Evolutionary conservation across 2,888 invertebrate species (phyloP).

Genomic region (Eustalomyia histrio): DNA sequence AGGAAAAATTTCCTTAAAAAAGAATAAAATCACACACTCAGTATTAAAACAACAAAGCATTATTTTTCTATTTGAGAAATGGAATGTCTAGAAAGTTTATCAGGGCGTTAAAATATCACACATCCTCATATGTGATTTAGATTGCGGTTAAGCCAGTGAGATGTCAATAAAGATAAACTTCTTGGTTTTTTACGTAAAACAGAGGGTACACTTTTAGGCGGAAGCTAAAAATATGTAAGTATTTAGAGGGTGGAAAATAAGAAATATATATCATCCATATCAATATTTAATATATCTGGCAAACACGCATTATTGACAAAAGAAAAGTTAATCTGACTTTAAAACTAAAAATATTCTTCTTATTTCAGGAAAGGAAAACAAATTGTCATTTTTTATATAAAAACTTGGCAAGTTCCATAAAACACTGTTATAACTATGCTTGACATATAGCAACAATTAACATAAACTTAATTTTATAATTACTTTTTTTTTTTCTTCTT

Average conservation of each 20-base stretch:
- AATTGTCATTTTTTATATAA: not conserved
- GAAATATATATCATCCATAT: too few relatives aligned
- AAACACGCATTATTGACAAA: too few relatives aligned
- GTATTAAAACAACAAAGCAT: conserved; percentile 22
- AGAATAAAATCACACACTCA: conserved; percentile 9
- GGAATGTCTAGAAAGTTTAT: conserved; percentile 50
- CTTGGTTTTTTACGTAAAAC: not conserved
- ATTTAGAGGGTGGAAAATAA: not conserved
- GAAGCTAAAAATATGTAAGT: not conserved
- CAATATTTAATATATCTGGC: too few relatives aligned
- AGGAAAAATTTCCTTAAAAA: conserved; percentile 33
- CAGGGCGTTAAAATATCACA: conserved; percentile 35
- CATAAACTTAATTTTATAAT: conserved; percentile 53
- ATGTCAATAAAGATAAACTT: conserved; percentile 65
- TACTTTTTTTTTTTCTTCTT: conserved; percentile 31
- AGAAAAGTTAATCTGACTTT: too few relatives aligned
- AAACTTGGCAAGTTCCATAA: conserved; percentile 13
- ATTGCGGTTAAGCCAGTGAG: conserved; percentile 57
- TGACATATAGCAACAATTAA: conserved; percentile 39
- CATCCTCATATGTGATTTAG: conserved; percentile 39
- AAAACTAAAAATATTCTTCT: too few relatives aligned
- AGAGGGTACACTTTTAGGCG: conserved; percentile 14
- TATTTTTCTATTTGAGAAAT: conserved; percentile 22
- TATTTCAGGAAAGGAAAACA: too few relatives aligned
- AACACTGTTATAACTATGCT: not conserved